A percentile compares a stretch with the other conserved stretches of the same genome.
phyloP scores from a whole-genome alignment of 2,888 invertebrate genomes.

The Hirtodrosophila histrioides region DNA sequence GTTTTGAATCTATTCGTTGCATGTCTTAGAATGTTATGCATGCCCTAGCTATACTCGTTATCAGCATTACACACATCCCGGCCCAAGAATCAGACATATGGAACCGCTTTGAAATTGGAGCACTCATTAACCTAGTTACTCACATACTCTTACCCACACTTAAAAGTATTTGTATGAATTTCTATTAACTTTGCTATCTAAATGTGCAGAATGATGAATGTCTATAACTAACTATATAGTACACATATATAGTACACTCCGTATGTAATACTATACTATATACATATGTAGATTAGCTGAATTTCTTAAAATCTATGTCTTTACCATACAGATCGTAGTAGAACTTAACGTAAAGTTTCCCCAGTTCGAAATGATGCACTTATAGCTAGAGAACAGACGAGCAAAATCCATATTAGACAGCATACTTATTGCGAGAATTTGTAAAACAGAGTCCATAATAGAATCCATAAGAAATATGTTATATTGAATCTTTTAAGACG shows the following conservation, averaged over 20 bases:
- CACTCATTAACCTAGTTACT: background rate
- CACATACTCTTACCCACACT: background rate
- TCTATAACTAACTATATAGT: slow-evolving; percentile 49
- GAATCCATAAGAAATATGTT: slow-evolving; percentile 1
- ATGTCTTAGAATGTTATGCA: slow-evolving; percentile 13
- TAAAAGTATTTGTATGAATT: slow-evolving; percentile 20
- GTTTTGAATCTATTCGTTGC: slow-evolving; percentile 7
- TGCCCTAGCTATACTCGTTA: slow-evolving; percentile 13
- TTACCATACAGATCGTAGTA: slow-evolving; percentile 15
- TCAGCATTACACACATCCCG: background rate
- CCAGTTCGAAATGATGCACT: slow-evolving; percentile 11
- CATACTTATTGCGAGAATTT: slow-evolving; percentile 27
- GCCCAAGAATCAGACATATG: slow-evolving; percentile 1
- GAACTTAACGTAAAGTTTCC: slow-evolving; percentile 6
- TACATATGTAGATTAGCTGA: slow-evolving; percentile 41
- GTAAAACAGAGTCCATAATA: slow-evolving; percentile 45
- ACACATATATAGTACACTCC: slow-evolving; percentile 14
- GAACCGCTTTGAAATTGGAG: background rate
- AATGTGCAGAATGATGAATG: slow-evolving; percentile 52
- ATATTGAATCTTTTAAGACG: slow-evolving; percentile 38
- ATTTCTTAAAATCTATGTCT: slow-evolving; percentile 33
- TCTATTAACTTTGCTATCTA: slow-evolving; percentile 40
- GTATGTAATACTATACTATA: slow-evolving; percentile 36
- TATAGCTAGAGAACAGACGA: slow-evolving; percentile 7
- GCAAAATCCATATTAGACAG: slow-evolving; percentile 15